These are phyloP conservation scores for Austrofundulus limnaeus DNA, from an alignment of 2,113 vertebrate species.

Conservation along the genomic window DNA sequence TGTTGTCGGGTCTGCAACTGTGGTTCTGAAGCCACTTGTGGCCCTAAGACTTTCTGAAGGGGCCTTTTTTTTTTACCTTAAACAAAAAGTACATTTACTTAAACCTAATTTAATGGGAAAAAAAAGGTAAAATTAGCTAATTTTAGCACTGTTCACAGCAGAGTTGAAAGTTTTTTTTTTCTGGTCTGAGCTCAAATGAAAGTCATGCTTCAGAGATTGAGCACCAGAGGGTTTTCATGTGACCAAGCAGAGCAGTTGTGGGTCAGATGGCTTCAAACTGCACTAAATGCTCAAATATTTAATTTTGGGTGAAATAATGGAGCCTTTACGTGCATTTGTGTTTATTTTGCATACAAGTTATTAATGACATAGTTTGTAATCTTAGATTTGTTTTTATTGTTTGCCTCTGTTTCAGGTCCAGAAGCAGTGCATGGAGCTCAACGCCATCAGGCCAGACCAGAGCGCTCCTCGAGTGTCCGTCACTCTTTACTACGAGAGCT, in stretches of 20 bases:
- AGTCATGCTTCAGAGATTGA: conserved; percentile 71
- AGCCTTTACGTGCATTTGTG: no score
- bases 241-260: conserved; percentile 26
- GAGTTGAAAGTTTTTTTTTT: conserved; percentile 13
- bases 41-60: no score
- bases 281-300: background rate
- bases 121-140: background rate
- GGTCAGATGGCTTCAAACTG: conserved; percentile 12
- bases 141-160: background rate
- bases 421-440: conserved; percentile 74
- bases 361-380: no score
- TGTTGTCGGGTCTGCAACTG: no score
- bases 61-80: no score
- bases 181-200: conserved; percentile 44
- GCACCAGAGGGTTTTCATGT: conserved; percentile 61
- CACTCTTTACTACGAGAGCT: conserved; percentile 86
- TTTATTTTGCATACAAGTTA: no score
- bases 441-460: conserved; percentile 30
- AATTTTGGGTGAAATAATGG: no score
- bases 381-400: background rate
- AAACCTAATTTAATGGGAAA: no score
- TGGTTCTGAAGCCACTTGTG: no score
- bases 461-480: conserved; percentile 67
- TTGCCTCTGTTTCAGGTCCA: conserved; percentile 62
- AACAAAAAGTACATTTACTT: no score